These are phyloP conservation scores for Drosophila melanica DNA, from an alignment of 1,140 invertebrate genomes.

Conservation along the genomic window DNA sequence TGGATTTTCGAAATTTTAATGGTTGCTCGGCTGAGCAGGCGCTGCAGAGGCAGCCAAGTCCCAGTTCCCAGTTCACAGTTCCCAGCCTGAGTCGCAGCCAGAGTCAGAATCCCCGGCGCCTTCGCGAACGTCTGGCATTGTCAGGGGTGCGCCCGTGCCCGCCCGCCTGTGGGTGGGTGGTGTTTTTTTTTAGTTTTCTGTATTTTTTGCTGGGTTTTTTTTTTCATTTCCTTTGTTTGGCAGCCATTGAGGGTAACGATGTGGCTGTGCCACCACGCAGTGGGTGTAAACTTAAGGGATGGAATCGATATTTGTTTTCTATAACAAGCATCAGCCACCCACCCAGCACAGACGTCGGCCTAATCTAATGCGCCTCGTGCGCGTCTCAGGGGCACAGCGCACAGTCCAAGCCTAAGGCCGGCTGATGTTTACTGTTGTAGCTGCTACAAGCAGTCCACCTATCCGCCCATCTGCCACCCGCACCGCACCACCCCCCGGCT, in stretches of 20 bases:
- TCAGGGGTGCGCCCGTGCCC: conserved; percentile 49
- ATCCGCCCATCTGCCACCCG: not conserved
- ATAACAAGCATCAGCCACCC: conserved; percentile 58
- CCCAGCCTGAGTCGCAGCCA: conserved; percentile 17
- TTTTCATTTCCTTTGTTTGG: conserved; percentile 78
- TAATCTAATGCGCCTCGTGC: conserved; percentile 71
- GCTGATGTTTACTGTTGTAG: conserved; percentile 42
- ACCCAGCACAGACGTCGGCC: conserved; percentile 46
- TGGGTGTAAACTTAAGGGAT: conserved; percentile 78
- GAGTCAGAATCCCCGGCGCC: conserved; percentile 53
- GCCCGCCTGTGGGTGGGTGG: conserved; percentile 67
- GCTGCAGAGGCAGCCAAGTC: conserved; percentile 52
- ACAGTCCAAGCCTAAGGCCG: conserved; percentile 10
- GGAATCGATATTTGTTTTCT: conserved; percentile 84
- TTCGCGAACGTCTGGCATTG: conserved; percentile 59
- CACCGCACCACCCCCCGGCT: not conserved
- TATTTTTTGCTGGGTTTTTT: conserved; percentile 35
- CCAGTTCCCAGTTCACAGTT: conserved; percentile 10
- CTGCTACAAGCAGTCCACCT: not conserved
- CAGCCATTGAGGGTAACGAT: conserved; percentile 77
- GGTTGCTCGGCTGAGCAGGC: conserved; percentile 81
- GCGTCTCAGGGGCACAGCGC: conserved; percentile 62
- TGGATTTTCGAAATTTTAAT: conserved; percentile 84
- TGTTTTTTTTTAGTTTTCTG: conserved; percentile 47
- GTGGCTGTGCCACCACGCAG: conserved; percentile 31